Evolutionary conservation across 2,797 vertebrate genomes (phyloP).

Genomic region (Triplophysa bombifrons): DNA sequence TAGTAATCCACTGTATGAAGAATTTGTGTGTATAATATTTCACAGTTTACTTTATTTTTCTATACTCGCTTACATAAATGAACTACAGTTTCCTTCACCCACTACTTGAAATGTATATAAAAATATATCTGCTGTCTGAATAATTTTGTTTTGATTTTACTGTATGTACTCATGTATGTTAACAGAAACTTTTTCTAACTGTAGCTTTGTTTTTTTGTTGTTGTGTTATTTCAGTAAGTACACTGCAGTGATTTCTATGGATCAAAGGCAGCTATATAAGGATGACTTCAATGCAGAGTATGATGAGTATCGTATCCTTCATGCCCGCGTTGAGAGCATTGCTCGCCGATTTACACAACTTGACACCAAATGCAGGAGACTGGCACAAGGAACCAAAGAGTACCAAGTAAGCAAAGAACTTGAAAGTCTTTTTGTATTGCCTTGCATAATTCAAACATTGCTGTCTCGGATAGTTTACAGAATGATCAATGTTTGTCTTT

Average conservation of each 20-base stretch:
- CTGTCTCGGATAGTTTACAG: no score
- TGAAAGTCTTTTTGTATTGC: no score
- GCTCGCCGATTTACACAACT: constrained; percentile 82
- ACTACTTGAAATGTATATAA: no score
- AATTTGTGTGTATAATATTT: no score
- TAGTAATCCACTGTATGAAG: no score
- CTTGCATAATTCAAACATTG: no score
- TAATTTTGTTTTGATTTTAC: no score
- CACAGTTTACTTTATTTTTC: no score
- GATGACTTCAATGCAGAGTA: constrained; percentile 91
- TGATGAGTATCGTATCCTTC: constrained; percentile 84
- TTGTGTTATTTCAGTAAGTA: constrained; percentile 80
- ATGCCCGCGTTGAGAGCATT: constrained; percentile 81
- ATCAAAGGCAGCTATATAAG: constrained; percentile 88
- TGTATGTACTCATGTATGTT: not conserved
- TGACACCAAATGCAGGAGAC: constrained; percentile 77
- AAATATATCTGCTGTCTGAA: no score
- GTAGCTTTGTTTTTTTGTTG: not conserved
- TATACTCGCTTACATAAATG: no score
- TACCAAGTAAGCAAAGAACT: constrained; percentile 51
- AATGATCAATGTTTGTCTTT: not conserved
- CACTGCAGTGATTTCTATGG: constrained; percentile 76
- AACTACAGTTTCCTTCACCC: no score
- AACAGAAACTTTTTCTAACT: not conserved
- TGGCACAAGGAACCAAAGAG: constrained; percentile 83